Evolutionary conservation across 2,888 invertebrate species (phyloP), one percentile per base, ranked within the genome.

Genomic region (Parnassius apollo): DNA sequence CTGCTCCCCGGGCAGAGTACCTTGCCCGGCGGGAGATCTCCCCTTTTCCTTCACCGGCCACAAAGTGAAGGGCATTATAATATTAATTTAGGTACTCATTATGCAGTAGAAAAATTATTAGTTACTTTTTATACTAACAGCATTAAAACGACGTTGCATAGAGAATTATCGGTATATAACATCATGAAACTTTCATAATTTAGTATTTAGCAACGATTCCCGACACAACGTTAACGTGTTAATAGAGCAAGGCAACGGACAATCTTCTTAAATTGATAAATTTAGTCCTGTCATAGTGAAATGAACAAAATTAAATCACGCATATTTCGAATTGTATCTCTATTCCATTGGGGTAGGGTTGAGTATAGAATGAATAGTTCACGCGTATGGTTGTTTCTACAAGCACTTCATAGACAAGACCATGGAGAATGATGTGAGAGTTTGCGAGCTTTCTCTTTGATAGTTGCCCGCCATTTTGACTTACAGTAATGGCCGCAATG

Each of bases 371-470:
- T 64, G 67, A 10, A 50, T 10, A 25, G 53, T 42, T 68, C 12
- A 71, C 69, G 71, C 71, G 71, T 77, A 76, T 73, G 75, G 74
- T 77, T 69, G 71, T 77, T 82, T 82, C 82, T 73, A 77, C 79
- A 75, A 83, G 80, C 73, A 74, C 75, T 74, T 74, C 80, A 81
- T 81, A 85, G 84, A 81, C 77, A 78, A 83, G 75, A 82, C 82
- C 84, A 83, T 82, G 84, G 86, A 87, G 86, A 87, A 86, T 88
- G 87, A 88, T 89, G 88, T 86, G 90, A 86, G 88, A 87, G 85
- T 80, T 79, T 74, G 79, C 81, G 70, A 82, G 86, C 88, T 91
- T 89, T 90, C 90, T 84, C 88, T 90, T 88, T 89, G 89, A 88
- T 88, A 88, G 78, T 82, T 83, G 79, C 73, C 89, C 90, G 91